phyloP scores from a whole-genome alignment of 2,113 vertebrate genomes.

The Atrichornis clamosus region DNA sequence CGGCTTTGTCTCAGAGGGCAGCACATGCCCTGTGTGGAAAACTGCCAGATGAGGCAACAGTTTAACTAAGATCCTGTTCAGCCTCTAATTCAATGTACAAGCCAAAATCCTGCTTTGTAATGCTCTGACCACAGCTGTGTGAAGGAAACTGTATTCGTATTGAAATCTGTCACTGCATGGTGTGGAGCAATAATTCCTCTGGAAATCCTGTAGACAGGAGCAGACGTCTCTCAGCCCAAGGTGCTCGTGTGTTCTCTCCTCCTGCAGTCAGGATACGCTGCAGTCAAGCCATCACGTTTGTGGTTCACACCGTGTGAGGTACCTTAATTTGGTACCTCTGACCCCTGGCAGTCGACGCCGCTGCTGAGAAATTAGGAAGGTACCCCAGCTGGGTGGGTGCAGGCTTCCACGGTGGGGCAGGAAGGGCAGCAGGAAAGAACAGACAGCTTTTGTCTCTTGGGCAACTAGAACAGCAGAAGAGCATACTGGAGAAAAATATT shows the following conservation, averaged over 20 bases:
- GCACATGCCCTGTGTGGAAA: not conserved
- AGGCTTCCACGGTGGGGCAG: not conserved
- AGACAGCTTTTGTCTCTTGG: not conserved
- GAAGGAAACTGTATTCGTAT: not conserved
- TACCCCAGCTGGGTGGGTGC: not conserved
- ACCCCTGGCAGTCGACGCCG: fast-evolving
- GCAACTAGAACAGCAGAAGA: not conserved
- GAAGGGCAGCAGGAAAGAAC: not conserved
- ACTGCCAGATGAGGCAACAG: not conserved
- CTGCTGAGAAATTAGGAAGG: not conserved
- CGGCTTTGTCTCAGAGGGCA: not conserved
- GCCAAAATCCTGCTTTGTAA: not conserved
- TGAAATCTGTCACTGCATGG: not conserved
- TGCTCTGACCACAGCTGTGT: not conserved
- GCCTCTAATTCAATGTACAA: not conserved
- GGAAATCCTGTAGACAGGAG: not conserved
- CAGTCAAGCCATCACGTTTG: no score
- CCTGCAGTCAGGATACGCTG: fast-evolving
- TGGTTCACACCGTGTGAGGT: fast-evolving
- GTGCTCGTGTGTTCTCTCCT: fast-evolving
- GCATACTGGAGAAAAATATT: not conserved
- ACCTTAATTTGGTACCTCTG: not conserved
- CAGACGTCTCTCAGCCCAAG: not conserved
- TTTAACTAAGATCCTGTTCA: not conserved
- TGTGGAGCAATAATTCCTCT: not conserved